Evolutionary conservation across 1,140 invertebrate species (phyloP).

Genomic region (Amyelois transitella): DNA sequence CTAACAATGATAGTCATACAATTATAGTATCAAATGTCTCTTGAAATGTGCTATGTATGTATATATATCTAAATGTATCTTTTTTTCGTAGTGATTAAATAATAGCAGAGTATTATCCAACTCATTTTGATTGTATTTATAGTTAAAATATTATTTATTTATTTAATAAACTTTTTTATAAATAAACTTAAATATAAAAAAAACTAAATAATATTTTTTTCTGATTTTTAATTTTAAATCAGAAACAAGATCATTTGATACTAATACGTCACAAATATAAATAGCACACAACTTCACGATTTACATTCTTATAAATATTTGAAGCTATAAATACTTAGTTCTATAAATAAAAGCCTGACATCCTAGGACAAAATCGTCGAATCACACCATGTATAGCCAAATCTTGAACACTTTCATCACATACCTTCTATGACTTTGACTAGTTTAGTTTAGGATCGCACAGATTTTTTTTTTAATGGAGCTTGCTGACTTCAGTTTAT

Average conservation of each 20-base stretch:
- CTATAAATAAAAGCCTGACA: constrained; percentile 49
- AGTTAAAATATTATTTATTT: no score
- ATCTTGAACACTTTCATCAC: constrained; percentile 49
- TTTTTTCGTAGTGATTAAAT: constrained; percentile 3
- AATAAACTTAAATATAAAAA: no score
- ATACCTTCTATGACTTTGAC: constrained; percentile 9
- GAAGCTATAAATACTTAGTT: constrained; percentile 40
- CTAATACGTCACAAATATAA: constrained; percentile 18
- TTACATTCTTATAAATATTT: constrained; percentile 25
- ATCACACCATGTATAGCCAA: constrained; percentile 43
- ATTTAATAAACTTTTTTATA: no score
- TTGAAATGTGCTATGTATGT: no score
- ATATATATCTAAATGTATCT: no score
- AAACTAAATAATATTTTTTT: neutral
- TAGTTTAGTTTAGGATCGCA: neutral
- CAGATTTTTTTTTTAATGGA: neutral
- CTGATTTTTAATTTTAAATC: no score
- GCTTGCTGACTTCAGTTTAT: no score
- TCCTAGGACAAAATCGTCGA: constrained; percentile 47
- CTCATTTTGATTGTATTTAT: neutral
- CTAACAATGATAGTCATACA: constrained; percentile 20
- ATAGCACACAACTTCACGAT: constrained; percentile 39
- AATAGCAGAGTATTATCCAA: neutral
- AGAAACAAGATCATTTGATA: constrained; percentile 1
- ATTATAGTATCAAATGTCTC: no score